A percentile compares a stretch with the other conserved stretches of the same genome.
phyloP scores from a whole-genome alignment of 2,797 vertebrate genomes.

The Ibycter americanus region DNA sequence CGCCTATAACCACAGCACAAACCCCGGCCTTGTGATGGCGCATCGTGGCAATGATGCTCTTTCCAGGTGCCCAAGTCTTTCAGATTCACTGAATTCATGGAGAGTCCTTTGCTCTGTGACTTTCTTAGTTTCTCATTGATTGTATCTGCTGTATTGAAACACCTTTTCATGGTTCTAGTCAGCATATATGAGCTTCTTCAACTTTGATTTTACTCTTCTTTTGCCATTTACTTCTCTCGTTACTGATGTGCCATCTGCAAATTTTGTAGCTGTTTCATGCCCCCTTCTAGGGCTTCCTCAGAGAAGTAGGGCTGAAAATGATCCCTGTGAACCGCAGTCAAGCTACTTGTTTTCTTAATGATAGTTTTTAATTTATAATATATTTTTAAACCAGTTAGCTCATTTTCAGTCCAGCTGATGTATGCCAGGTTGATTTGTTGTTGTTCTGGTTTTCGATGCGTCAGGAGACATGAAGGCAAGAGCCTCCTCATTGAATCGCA shows the following conservation, averaged over 20 bases:
- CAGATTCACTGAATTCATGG: fast-evolving
- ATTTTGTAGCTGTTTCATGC: fast-evolving
- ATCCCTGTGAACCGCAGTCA: not conserved
- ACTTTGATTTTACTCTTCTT: not conserved
- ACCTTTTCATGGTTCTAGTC: not conserved
- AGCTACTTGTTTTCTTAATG: not conserved
- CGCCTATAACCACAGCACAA: not conserved
- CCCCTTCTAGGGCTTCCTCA: not conserved
- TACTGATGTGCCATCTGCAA: not conserved
- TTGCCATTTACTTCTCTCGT: not conserved
- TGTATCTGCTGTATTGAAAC: not conserved
- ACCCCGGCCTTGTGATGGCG: fast-evolving
- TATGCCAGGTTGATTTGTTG: not conserved
- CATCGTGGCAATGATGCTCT: fast-evolving
- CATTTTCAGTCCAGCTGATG: not conserved
- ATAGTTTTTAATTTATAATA: not conserved
- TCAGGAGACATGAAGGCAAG: not conserved
- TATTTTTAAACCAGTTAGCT: not conserved
- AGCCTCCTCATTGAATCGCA: not conserved
- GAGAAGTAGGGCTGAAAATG: not conserved
- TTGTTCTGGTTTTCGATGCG: not conserved
- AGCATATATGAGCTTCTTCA: not conserved
- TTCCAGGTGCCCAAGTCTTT: not conserved
- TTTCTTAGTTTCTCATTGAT: not conserved
- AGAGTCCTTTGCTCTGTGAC: not conserved